phyloP scores from a whole-genome alignment of 2,113 vertebrate species.

The Myotis brandtii region DNA sequence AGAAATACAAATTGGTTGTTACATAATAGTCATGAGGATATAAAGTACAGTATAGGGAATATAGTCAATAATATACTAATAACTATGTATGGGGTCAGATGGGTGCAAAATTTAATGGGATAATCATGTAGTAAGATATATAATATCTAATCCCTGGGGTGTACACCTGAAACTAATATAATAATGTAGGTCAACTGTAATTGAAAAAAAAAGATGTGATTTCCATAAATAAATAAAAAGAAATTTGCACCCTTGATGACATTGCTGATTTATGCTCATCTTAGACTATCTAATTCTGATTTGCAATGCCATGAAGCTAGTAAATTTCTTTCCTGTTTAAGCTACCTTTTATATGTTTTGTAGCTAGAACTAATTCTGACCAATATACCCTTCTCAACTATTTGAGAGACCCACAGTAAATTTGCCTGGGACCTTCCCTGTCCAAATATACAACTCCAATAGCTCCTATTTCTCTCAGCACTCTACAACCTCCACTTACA shows the following conservation, averaged over 20 bases:
- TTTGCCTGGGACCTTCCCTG: neutral
- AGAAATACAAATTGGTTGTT: neutral
- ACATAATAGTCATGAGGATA: neutral
- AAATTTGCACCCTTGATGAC: neutral
- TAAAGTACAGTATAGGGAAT: neutral
- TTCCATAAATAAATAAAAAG: neutral
- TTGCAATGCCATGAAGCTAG: neutral
- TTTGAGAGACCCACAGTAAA: neutral
- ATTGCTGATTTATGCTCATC: neutral
- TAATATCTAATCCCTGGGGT: neutral
- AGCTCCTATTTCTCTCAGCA: neutral
- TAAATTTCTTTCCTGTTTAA: neutral
- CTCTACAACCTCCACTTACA: neutral
- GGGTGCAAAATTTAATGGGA: neutral
- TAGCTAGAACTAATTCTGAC: neutral
- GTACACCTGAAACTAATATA: neutral
- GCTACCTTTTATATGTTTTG: neutral
- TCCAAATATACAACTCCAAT: neutral
- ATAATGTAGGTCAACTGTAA: neutral
- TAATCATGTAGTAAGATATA: neutral
- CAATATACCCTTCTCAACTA: neutral
- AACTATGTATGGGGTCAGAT: neutral
- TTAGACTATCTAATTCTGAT: neutral
- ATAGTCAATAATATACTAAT: neutral
- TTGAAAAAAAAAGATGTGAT: neutral